A percentile compares a stretch with the other conserved stretches of the same genome.
Conservation (phyloP, 2,888 invertebrate species). For the Morinoia aosen region DNA sequence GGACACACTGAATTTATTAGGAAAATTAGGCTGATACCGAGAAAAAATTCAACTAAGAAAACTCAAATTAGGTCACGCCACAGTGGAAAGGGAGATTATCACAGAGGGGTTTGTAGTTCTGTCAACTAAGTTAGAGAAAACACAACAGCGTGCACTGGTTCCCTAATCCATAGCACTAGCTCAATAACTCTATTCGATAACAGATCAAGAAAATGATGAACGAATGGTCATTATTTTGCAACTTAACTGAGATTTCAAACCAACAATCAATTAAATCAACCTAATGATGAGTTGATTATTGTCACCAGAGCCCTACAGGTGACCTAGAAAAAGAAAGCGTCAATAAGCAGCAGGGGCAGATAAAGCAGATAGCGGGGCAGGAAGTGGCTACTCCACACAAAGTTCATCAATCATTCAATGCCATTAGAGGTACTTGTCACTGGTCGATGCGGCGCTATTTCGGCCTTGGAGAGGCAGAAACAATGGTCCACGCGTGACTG, state of each 20-base stretch:
- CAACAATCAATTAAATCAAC: background rate
- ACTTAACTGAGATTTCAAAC: background rate
- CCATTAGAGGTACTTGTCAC: background rate
- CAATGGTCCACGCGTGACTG: background rate
- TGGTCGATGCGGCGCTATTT: background rate
- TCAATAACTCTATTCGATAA: background rate
- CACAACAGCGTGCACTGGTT: background rate
- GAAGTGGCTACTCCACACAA: background rate
- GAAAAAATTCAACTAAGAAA: too few relatives aligned
- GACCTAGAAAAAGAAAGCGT: slow-evolving; percentile 1
- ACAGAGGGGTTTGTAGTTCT: background rate
- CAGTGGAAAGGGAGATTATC: background rate
- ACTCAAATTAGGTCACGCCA: background rate
- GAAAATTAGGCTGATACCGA: too few relatives aligned
- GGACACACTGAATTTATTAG: too few relatives aligned
- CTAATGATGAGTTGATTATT: background rate
- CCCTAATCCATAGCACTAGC: background rate
- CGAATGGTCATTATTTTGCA: background rate
- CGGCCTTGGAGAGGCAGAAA: background rate
- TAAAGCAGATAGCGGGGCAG: background rate
- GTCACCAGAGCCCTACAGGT: background rate
- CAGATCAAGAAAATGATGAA: background rate
- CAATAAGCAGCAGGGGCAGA: slow-evolving; percentile 41
- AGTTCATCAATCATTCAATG: background rate
- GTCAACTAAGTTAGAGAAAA: background rate